A percentile compares a stretch with the other conserved stretches of the same genome.
Evolutionary conservation across 2,888 invertebrate genomes (phyloP).

Genomic region (Scaptomyza reducta): DNA sequence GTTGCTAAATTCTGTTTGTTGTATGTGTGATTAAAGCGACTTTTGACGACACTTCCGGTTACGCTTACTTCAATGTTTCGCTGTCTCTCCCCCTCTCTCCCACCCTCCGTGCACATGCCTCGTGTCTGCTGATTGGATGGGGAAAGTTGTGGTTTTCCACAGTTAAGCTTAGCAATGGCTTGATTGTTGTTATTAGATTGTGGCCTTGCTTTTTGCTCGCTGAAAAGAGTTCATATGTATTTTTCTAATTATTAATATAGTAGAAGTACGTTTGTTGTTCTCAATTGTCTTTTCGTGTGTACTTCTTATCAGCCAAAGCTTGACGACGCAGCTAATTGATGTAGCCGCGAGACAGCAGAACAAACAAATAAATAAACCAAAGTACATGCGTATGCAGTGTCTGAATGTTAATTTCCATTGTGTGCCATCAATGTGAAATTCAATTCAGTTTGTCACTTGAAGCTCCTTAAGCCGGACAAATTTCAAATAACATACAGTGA

Average conservation of each 20-base stretch:
- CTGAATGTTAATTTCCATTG: conserved; percentile 10
- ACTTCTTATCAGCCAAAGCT: conserved; percentile 22
- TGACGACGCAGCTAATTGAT: conserved; percentile 35
- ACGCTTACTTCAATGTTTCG: conserved; percentile 14
- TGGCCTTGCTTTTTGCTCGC: not conserved
- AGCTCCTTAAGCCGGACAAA: not conserved
- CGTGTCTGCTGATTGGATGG: conserved; percentile 13
- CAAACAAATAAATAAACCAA: conserved; percentile 6
- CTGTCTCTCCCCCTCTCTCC: not conserved
- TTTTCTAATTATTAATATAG: conserved; percentile 23
- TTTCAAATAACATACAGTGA: not conserved
- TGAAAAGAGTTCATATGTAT: not conserved
- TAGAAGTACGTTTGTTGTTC: not conserved
- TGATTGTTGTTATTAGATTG: not conserved
- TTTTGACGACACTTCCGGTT: conserved; percentile 32
- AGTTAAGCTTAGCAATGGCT: not conserved
- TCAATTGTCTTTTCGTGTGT: not conserved
- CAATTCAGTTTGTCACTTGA: conserved; percentile 46
- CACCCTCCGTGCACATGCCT: conserved; percentile 15
- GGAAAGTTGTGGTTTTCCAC: conserved; percentile 26
- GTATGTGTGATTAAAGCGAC: not conserved
- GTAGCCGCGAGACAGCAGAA: conserved; percentile 8
- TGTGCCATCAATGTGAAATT: conserved; percentile 24
- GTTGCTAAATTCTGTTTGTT: conserved; percentile 5
- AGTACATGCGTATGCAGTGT: not conserved